phyloP scores from a whole-genome alignment of 2,797 vertebrate species.

The Lateolabrax maculatus region DNA sequence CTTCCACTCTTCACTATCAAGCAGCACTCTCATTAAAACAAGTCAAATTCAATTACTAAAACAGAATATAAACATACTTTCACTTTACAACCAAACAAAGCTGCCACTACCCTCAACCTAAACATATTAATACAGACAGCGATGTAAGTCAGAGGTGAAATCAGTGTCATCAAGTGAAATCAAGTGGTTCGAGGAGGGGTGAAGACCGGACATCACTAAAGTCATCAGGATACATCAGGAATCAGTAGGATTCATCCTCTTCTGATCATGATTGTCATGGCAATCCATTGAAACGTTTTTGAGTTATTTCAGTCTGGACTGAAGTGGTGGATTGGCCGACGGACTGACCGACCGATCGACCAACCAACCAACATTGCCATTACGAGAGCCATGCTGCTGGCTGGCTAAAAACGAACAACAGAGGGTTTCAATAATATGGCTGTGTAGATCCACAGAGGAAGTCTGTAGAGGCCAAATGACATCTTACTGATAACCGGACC shows the following conservation, averaged over 20 bases:
- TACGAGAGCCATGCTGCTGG: background rate
- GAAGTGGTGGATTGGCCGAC: background rate
- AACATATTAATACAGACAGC: background rate
- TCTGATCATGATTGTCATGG: background rate
- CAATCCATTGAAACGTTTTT: background rate
- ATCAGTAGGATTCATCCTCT: background rate
- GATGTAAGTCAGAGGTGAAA: conserved; percentile 4
- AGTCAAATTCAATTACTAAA: conserved; percentile 59
- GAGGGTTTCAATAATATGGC: conserved; percentile 27
- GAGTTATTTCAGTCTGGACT: background rate
- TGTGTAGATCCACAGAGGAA: conserved; percentile 28
- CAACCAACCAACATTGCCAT: background rate
- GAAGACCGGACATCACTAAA: too few relatives aligned
- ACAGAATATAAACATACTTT: conserved; percentile 58
- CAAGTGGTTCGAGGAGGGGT: too few relatives aligned
- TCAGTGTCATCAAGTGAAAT: background rate
- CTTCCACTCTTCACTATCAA: conserved; percentile 5
- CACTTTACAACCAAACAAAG: conserved; percentile 20
- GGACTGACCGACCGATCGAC: background rate
- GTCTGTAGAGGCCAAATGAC: conserved; percentile 22
- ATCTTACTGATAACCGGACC: conserved; percentile 43
- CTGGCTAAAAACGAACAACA: background rate
- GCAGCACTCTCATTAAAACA: conserved; percentile 67
- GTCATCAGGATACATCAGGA: too few relatives aligned
- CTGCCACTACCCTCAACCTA: background rate